Conservation (phyloP, 2,888 invertebrate species). For the Acrobasis consociella region DNA sequence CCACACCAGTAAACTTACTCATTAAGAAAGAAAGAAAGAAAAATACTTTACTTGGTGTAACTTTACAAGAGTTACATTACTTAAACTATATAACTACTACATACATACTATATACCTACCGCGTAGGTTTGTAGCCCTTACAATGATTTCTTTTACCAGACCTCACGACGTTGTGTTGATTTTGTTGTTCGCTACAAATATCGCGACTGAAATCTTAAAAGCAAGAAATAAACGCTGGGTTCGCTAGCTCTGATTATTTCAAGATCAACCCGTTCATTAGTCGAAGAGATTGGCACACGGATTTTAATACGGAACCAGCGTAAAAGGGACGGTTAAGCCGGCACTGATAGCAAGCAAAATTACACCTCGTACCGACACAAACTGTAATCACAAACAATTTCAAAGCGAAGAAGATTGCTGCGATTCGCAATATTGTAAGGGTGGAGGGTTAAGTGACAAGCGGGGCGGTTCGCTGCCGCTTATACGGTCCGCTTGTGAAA, state of each 20-base stretch:
- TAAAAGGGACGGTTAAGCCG: slow-evolving; percentile 36
- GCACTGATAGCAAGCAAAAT: slow-evolving; percentile 56
- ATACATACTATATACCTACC: no score
- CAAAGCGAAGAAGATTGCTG: slow-evolving; percentile 61
- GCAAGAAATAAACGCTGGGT: neutral
- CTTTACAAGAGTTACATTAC: no score
- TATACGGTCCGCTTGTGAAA: slow-evolving; percentile 24
- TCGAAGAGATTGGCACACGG: slow-evolving; percentile 16
- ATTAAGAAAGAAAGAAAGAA: no score
- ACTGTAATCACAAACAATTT: slow-evolving; percentile 71
- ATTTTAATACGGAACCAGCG: slow-evolving; percentile 54
- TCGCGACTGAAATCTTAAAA: no score
- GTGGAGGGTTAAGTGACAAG: slow-evolving; percentile 30
- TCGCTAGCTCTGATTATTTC: neutral
- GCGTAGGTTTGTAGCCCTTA: no score
- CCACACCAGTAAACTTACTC: no score
- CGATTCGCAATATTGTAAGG: slow-evolving; percentile 58
- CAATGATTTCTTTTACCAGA: no score
- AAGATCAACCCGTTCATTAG: slow-evolving; percentile 1
- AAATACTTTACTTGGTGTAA: no score
- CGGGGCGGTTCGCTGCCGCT: slow-evolving; percentile 10
- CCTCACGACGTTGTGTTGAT: no score
- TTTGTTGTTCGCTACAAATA: no score
- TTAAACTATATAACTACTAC: no score
- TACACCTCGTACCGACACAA: slow-evolving; percentile 56